Base-by-base conservation (phyloP, 2,113 vertebrate species). In the Chloebia gouldiae region DNA sequence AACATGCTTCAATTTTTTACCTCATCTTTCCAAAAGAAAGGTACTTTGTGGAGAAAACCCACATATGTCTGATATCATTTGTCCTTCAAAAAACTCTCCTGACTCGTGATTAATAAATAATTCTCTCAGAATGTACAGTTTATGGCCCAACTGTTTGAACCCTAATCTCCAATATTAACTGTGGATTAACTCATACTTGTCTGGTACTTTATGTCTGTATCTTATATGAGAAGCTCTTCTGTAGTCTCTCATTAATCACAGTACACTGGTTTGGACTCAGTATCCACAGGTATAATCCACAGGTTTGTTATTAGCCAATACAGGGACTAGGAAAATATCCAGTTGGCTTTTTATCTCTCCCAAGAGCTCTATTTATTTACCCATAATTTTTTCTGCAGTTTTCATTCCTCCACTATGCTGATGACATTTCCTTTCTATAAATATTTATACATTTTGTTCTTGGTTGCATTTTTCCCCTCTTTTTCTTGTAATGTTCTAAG, bases 61-160 rank as follows among this genome's bases (percentile, higher is more conserved):
- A 47, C 51, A 49, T 92, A 78, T 91, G 21, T 68, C 76, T 94
- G 87, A 78, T 65, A 88, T 40, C 81, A 92, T 92, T 93, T 92
- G 71, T 54, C 82, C 93, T 93, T 86, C 81, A 96, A 86, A 91
- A 93, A 84, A 47, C 65, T 80, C 88, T 92, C 18, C 50, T 93
- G 95, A 93, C 57, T 96, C 80, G 80, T 22, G 61, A 95, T 92
- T 90, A 96, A 94, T 95, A 85, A 94, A 96, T 82, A 87, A 93
- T 89, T 95, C 76, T 87, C 71, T 95, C 69, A 93, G 86, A 95
- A 96, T 90, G 30, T 66, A 73, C 66, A 72, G 78, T 88, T 94
- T 90, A 66, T 88, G 81, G 79, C 87, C 77, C 83, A 68, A 57
- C 45, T 86, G 51, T 96, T 95, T 94, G 80, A 94, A 94, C 78